A percentile compares a stretch with the other conserved stretches of the same genome.
Conservation (phyloP, 2,113 vertebrate species). For the Natator depressus region DNA sequence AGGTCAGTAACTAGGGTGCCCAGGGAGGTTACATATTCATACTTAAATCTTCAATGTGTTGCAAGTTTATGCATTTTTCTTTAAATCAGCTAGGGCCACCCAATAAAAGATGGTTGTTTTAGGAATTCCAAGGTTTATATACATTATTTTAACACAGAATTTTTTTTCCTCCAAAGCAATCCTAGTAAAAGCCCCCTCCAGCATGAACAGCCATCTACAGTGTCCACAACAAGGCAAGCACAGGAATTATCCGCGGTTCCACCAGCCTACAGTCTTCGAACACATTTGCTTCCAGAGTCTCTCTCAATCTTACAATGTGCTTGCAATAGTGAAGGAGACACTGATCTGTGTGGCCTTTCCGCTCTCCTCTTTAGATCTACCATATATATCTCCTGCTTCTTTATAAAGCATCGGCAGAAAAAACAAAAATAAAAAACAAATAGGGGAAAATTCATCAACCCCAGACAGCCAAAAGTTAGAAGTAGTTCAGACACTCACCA, state of each 20-base stretch:
- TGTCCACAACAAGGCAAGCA: background rate
- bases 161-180: slow-evolving; percentile 17
- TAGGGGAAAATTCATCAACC: background rate
- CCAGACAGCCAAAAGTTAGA: background rate
- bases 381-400: background rate
- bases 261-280: background rate
- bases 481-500: background rate
- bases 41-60: background rate
- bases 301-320: slow-evolving; percentile 20
- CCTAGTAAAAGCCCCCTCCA: background rate
- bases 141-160: background rate
- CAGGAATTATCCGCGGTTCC: background rate
- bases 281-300: slow-evolving; percentile 28
- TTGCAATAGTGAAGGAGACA: slow-evolving; percentile 25
- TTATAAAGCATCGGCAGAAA: background rate
- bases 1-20: slow-evolving; percentile 54
- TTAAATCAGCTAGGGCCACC: background rate
- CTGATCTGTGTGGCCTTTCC: slow-evolving; percentile 26
- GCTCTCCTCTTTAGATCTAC: background rate
- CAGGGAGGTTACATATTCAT: slow-evolving; percentile 40
- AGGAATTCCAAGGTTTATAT: slow-evolving; percentile 43
- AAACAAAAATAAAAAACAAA: background rate
- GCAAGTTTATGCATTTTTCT: background rate
- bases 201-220: slow-evolving; percentile 17
- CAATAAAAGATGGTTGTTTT: slow-evolving; percentile 61